Evolutionary conservation across 2,797 vertebrate genomes (phyloP).

Genomic region (Darevskia nairensis): DNA sequence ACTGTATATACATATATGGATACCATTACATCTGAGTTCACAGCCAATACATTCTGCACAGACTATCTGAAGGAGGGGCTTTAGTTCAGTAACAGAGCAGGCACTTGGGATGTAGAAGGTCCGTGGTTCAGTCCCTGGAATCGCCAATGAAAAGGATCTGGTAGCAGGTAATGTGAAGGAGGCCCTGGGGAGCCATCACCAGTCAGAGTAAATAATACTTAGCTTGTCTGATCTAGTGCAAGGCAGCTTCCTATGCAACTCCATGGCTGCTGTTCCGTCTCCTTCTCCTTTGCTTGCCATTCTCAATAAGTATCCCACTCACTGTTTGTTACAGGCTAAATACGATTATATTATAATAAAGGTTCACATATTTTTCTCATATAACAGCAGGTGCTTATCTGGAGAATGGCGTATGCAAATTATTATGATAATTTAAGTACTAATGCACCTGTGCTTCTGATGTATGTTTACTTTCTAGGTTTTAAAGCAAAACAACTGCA

Average conservation of each 20-base stretch:
- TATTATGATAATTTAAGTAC: conserved; percentile 67
- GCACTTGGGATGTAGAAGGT: not conserved
- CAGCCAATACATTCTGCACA: not conserved
- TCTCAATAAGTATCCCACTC: not conserved
- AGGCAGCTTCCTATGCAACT: not conserved
- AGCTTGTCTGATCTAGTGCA: not conserved
- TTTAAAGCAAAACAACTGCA: conserved; percentile 70
- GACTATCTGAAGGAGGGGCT: not conserved
- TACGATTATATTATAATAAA: conserved; percentile 35
- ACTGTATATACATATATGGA: not conserved
- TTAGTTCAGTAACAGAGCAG: not conserved
- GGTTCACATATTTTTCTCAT: conserved; percentile 54
- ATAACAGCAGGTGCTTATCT: conserved; percentile 66
- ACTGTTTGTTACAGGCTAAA: conserved; percentile 8
- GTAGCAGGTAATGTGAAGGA: not conserved
- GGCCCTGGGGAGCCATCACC: not conserved
- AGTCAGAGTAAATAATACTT: not conserved
- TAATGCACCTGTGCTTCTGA: conserved; percentile 70
- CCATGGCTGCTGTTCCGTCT: not conserved
- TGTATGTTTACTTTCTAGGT: conserved; percentile 70
- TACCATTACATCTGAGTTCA: not conserved
- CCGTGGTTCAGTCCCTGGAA: not conserved
- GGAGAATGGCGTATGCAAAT: conserved; percentile 35
- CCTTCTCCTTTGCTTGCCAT: conserved; percentile 1
- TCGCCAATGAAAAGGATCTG: not conserved